Base-by-base conservation (phyloP, 2,797 vertebrate genomes). In the Heterohyrax brucei region DNA sequence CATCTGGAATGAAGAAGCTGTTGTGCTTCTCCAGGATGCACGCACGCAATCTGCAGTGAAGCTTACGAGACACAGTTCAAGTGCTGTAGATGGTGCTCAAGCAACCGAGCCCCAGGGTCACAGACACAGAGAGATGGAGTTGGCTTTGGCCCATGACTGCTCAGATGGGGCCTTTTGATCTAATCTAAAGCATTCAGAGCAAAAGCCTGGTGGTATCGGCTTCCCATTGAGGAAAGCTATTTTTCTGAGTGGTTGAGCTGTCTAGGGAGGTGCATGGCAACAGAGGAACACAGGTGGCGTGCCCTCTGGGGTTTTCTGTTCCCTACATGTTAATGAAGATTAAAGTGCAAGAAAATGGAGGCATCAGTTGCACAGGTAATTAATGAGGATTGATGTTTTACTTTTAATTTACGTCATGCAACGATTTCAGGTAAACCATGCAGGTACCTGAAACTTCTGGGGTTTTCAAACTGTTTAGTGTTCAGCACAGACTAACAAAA, bases 311-410 rank as follows among this genome's bases (percentile, higher is more conserved):
- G 87, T 93, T 84, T 88, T 94, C 94, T 86, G 87, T 96, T 93
- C 96, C 95, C 82, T 96, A 93, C 73, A 90, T 61, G 28, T 91
- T 98, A 98, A 98, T 97, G 97, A 98, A 98, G 95, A 98, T 90
- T 89, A 97, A 98, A 96, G 92, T 96, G 76, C 93, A 96, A 97
- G 97, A 97, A 98, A 97, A 93, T 94, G 75, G 95, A 98, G 96
- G 83, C 94, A 96, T 96, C 89, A 94, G 89, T 94, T 96, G 95
- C 97, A 97, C 9, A 8, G 95, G 96, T 97, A 98, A 98, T 98
- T 98, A 98, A 97, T 97, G 91, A 98, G 96, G 98, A 98, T 89
- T 97, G 96, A 97, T 97, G 97, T 96, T 93, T 97, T 93, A 96
- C 77, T 97, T 97, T 96, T 96, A 97, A 98, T 97, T 96, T 97